Evolutionary conservation across 2,113 vertebrate species (phyloP), one percentile per base, ranked within the genome.

Genomic region (Pygathrix nemaeus): DNA sequence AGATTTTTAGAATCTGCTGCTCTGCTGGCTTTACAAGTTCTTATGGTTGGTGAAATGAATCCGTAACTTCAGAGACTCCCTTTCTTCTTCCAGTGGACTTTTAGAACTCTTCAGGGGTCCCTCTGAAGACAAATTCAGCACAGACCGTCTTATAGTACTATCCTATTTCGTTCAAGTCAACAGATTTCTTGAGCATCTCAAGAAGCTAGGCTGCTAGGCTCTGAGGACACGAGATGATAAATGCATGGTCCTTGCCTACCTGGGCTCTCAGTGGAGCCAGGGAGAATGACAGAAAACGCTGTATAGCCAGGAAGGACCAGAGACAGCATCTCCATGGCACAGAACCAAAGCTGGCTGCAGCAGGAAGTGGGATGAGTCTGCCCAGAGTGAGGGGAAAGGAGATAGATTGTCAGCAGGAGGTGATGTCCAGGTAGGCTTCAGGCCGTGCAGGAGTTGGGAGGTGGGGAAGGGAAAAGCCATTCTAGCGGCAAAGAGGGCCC

Each of bases 11-110:
- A 81, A 43, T 84, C 43, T 64, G 38, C 59, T 35, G 25, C 52
- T 91, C 18, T 43, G 45, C 88, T 92, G 85, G 40, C 75, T 90
- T 75, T 43, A 20, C 81, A 73, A 55, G 43, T 73, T 92, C 55
- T 64, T 78, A n/a, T 50, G 83, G 35, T 43, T n/a, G 55, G 11
- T 93, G 30, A 14, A 43, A 78, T 50, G 50, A 66, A 66, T 82
- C 50, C 70, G 23, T 68, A 75, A 81, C 40, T 50, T 87, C 17
- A 50, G 48, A 68, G n/a, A 9, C n/a, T 23, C 18, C 40, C 48
- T 68, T 27, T 93, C 3, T 32, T 23, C 40, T 93, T 75, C 64
- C 25, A 10, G 5, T 75, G 38, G 48, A 81, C 45, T 40, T 90
- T 25, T 5, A 18, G 16, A 30, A 73, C 48, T 14, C 52, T 50